These are phyloP conservation scores for Scomberomorus guttatus DNA, from an alignment of 2,797 vertebrate genomes.

Conservation along the genomic window DNA sequence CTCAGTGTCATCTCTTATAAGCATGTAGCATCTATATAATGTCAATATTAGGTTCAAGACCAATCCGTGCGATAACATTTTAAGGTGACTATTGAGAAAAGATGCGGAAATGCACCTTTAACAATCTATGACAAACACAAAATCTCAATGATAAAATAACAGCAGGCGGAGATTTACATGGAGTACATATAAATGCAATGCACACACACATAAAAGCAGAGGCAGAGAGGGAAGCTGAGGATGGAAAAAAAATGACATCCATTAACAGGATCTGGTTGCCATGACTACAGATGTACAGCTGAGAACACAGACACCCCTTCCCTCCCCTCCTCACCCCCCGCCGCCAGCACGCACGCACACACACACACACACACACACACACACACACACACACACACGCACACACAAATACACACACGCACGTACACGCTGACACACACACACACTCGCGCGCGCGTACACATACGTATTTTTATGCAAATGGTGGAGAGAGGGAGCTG, in stretches of 20 bases:
- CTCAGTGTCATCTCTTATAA: background rate
- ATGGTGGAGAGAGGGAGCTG: slow-evolving; percentile 52
- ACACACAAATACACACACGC: background rate
- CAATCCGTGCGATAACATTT: background rate
- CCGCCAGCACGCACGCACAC: slow-evolving; percentile 59
- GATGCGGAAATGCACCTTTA: slow-evolving; percentile 33
- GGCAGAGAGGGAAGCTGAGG: slow-evolving; percentile 73
- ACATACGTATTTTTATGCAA: slow-evolving; percentile 37
- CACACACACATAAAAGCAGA: slow-evolving; percentile 52
- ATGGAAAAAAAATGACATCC: slow-evolving; percentile 80
- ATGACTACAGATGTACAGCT: slow-evolving; percentile 92
- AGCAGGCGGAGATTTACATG: slow-evolving; percentile 32
- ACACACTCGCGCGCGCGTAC: slow-evolving; percentile 6
- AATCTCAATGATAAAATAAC: slow-evolving; percentile 23
- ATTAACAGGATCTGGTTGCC: slow-evolving; percentile 91
- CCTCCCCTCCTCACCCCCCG: slow-evolving; percentile 33
- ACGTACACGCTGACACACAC: background rate
- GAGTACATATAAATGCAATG: slow-evolving; percentile 49
- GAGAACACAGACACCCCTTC: slow-evolving; percentile 78
- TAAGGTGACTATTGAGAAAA: background rate
- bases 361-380: slow-evolving; percentile 18
- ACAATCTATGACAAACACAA: slow-evolving; percentile 20
- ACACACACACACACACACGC: background rate
- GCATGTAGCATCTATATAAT: background rate
- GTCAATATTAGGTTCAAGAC: background rate